A percentile compares a stretch with the other conserved stretches of the same genome.
phyloP scores from a whole-genome alignment of 2,113 vertebrate species.

The Camelus bactrianus region DNA sequence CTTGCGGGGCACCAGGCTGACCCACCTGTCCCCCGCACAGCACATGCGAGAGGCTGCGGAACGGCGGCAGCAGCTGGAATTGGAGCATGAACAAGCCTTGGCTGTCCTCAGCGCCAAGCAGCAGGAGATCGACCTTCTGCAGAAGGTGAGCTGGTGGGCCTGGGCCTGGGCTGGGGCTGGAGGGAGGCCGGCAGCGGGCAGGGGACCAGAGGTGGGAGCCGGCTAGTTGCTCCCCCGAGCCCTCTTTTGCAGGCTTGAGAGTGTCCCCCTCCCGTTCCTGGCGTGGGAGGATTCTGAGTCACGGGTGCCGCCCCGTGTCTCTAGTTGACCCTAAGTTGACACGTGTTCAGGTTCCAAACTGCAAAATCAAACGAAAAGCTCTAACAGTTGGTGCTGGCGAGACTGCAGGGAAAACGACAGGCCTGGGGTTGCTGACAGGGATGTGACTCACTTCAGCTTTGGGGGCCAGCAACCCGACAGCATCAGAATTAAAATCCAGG shows the following conservation, averaged over 20 bases:
- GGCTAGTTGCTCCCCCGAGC: neutral
- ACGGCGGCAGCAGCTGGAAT: conserved; percentile 98
- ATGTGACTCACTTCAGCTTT: rapidly evolving
- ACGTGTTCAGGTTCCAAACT: rapidly evolving
- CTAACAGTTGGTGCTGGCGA: rapidly evolving
- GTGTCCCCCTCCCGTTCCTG: neutral
- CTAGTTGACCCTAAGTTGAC: neutral
- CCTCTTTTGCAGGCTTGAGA: rapidly evolving
- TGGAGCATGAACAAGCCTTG: conserved; percentile 99
- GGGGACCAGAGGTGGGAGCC: neutral
- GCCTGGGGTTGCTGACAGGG: rapidly evolving
- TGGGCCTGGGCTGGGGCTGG: rapidly evolving
- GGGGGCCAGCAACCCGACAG: neutral
- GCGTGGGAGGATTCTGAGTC: neutral
- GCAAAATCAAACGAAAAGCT: rapidly evolving
- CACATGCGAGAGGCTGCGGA: conserved; percentile 99
- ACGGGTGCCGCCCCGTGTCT: rapidly evolving
- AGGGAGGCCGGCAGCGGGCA: rapidly evolving
- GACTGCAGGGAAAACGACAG: rapidly evolving
- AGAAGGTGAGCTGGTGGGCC: conserved; percentile 91
- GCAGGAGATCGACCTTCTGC: conserved; percentile 98
- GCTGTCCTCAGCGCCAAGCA: conserved; percentile 98
- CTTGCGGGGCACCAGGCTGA: rapidly evolving
- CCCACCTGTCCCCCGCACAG: conserved; percentile 83
- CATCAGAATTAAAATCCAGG: rapidly evolving